phyloP scores from a whole-genome alignment of 2,888 invertebrate genomes.

The Pristionchus fissidentatus region DNA sequence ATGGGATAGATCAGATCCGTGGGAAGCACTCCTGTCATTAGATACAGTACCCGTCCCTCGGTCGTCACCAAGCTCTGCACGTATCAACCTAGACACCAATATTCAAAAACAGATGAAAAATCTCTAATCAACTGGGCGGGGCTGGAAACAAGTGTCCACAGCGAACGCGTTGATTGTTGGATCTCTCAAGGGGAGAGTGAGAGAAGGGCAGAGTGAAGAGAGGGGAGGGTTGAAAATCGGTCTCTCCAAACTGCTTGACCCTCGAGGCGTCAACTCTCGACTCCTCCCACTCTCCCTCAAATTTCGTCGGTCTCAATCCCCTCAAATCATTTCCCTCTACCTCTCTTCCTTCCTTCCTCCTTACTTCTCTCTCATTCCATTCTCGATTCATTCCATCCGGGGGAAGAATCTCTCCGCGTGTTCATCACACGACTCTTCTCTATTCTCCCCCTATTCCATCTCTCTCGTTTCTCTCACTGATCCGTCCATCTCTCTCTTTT shows the following conservation, averaged over 20 bases:
- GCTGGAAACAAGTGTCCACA: conserved; percentile 24
- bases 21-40: background rate
- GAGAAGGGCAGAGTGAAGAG: conserved; percentile 18
- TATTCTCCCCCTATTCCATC: background rate
- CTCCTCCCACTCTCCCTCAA: conserved; percentile 28
- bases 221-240: conserved; percentile 11
- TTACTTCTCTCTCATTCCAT: conserved; percentile 39
- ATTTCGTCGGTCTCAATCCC: background rate
- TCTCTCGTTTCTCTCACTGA: background rate
- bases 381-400: background rate
- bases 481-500: background rate
- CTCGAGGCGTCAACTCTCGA: conserved; percentile 36
- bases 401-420: no score
- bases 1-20: conserved; percentile 6
- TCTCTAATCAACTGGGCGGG: conserved; percentile 20
- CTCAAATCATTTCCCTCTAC: conserved; percentile 16
- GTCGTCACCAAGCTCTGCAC: no score
- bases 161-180: background rate
- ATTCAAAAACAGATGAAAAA: background rate
- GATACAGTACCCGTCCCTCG: no score
- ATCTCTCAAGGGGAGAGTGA: background rate
- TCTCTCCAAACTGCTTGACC: conserved; percentile 29
- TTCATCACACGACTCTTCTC: background rate
- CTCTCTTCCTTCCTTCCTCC: conserved; percentile 13
- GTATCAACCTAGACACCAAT: background rate